Base-by-base conservation (phyloP, 1,140 invertebrate species). In the Mercenaria mercenaria region DNA sequence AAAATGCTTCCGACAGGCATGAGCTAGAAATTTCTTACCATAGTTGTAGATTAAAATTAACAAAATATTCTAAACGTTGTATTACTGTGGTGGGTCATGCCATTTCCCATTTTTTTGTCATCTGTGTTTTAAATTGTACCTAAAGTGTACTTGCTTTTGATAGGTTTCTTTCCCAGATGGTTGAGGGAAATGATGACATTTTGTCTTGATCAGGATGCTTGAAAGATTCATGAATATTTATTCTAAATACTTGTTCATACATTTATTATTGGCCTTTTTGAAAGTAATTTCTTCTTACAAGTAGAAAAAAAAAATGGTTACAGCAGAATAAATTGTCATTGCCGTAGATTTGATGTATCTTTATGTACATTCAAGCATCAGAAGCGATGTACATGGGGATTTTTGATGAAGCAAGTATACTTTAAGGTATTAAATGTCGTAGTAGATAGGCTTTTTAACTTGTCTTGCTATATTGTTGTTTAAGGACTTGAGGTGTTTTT, bases 71-170 rank as follows among this genome's bases (percentile, higher is more conserved):
- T 52, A 26, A 79, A 79, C 47, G 43, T 37, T 52, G 76, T 79
- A 41, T 39, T 3, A 37, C 4, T 72, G 67, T 72, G 67, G 67
- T 72, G 67, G 67, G 34, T 72, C 34, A 72, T 37, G 37, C 67
- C 34, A 72, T 72, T 72, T 39, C 67, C 67, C 34, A n/a, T 64
- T 83, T 83, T 79, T 61, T 69, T 61, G 81, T 83, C 81, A 15
- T 74, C 50, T 85, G 64, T 85, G 83, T 85, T 67, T 43, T 32
- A 76, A 85, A 32, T 76, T 85, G 83, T 87, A 79, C 85, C 85
- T 64, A 87, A 87, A 87, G 85, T 87, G 85, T 87, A 87, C 85
- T 87, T 87, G 85, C 85, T 87, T 87, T 87, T 87, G 47, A 43
- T 56, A n/a, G 39, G 85, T 87, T 87, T 87, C 85, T 87, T 87